A percentile compares a stretch with the other conserved stretches of the same genome.
Evolutionary conservation across 2,797 vertebrate species (phyloP).

Genomic region (Taenioides sp.): DNA sequence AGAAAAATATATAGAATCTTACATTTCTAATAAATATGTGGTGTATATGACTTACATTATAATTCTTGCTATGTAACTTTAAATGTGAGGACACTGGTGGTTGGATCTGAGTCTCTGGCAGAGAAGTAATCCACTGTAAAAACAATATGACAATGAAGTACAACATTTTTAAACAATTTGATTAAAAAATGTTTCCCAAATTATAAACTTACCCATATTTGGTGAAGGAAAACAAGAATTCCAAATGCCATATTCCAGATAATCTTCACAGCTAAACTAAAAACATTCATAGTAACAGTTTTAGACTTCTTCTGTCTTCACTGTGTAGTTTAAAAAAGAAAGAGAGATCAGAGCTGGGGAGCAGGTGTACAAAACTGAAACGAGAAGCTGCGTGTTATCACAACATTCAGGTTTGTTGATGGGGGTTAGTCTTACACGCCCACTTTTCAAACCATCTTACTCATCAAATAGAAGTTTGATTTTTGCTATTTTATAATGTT

Average conservation of each 20-base stretch:
- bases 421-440: background rate
- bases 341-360: too few species aligned
- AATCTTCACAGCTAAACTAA: background rate
- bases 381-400: background rate
- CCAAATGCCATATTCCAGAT: background rate
- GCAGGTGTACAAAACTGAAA: background rate
- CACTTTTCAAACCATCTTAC: background rate
- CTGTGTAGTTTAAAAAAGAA: background rate
- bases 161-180: background rate
- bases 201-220: constrained; percentile 42
- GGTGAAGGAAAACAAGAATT: constrained; percentile 24
- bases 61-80: constrained; percentile 2
- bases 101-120: constrained; percentile 9
- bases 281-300: background rate
- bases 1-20: background rate
- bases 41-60: constrained; percentile 13
- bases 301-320: background rate
- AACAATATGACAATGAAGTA: constrained; percentile 7
- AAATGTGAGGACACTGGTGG: constrained; percentile 4
- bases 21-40: background rate
- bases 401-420: constrained; percentile 8
- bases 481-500: too few species aligned
- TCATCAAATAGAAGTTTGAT: background rate
- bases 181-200: background rate
- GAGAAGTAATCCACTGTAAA: constrained; percentile 27